A percentile compares a stretch with the other conserved stretches of the same genome.
Conservation (phyloP, 2,888 invertebrate species). For the Pachydiplax longipennis region DNA sequence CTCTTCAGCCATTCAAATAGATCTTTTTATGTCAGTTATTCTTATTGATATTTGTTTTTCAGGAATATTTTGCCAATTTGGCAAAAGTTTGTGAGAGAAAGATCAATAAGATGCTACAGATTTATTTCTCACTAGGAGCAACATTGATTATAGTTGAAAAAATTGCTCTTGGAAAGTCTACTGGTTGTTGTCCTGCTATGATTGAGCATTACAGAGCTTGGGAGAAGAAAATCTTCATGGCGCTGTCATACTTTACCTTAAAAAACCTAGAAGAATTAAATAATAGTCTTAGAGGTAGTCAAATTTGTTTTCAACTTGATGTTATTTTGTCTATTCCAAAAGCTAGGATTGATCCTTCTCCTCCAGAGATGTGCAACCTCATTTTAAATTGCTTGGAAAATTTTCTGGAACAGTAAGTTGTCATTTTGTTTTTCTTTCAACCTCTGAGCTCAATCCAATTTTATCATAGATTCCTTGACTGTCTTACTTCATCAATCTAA, state of each 20-base stretch:
- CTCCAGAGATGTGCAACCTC: constrained; percentile 79
- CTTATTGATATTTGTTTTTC: constrained; percentile 37
- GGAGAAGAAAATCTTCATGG: constrained; percentile 80
- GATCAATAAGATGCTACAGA: constrained; percentile 70
- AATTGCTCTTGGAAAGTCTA: constrained; percentile 79
- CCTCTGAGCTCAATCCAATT: background rate
- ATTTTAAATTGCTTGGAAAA: constrained; percentile 78
- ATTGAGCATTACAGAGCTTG: constrained; percentile 79
- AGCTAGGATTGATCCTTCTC: constrained; percentile 76
- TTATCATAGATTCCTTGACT: background rate
- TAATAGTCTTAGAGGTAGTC: constrained; percentile 63
- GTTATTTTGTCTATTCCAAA: constrained; percentile 77
- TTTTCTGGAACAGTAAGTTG: constrained; percentile 72
- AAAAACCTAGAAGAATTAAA: constrained; percentile 77
- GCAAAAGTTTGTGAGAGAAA: constrained; percentile 73
- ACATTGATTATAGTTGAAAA: constrained; percentile 86
- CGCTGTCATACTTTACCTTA: constrained; percentile 62
- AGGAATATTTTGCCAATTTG: constrained; percentile 77
- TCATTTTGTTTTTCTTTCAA: background rate
- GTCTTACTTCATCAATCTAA: too few relatives aligned
- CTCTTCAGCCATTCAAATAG: background rate
- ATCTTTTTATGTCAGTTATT: background rate
- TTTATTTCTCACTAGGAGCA: constrained; percentile 82
- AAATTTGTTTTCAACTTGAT: constrained; percentile 80
- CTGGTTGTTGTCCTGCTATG: constrained; percentile 78